Evolutionary conservation across 2,797 vertebrate genomes (phyloP), one percentile per base, ranked within the genome.

Genomic region (Sebastes hubbsi): DNA sequence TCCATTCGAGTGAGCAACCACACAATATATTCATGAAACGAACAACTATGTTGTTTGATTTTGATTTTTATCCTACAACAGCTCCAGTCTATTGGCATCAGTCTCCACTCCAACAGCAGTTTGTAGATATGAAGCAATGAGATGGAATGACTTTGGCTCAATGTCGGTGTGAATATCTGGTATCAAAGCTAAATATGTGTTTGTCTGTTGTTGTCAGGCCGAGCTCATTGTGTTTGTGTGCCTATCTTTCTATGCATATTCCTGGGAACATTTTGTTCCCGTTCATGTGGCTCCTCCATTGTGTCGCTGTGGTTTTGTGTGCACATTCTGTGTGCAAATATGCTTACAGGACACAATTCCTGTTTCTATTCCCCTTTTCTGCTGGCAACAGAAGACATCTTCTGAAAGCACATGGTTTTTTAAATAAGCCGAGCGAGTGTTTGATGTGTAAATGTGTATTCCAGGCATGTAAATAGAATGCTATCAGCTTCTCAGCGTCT

Each of bases 391-490:
- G 72, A 68, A 79, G 63, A 60, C 76, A 77, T 81, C 77, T 85
- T 56, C 79, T 67, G 71, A 75, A 86, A 88, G 70, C 76, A 52
- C 56, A 74, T 56, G 66, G 36, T 52, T 92, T 88, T 89, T 86
- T 54, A 89, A 91, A 91, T 86, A 88, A 91, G 91, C 72, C 18
- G 5, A 72, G 64, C 8, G 30, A 74, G 36, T 75, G 84, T 93
- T 94, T 95, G 92, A 94, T 93, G 93, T 94, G 91, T 86, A 94
- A 94, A 95, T 93, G 71, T 79, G 76, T 34, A 82, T 93, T 91
- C 81, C 69, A 88, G 80, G 85, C 82, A 85, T 89, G 89, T 89
- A 87, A 88, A 91, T 86, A 89, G 74, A 88, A 68, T 60, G 71
- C 82, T 81, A 88, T 87, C 89, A 89, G 83, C 79, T 76, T 56